Conservation (phyloP, 2,888 invertebrate species). For the Drosophila mulleri region DNA sequence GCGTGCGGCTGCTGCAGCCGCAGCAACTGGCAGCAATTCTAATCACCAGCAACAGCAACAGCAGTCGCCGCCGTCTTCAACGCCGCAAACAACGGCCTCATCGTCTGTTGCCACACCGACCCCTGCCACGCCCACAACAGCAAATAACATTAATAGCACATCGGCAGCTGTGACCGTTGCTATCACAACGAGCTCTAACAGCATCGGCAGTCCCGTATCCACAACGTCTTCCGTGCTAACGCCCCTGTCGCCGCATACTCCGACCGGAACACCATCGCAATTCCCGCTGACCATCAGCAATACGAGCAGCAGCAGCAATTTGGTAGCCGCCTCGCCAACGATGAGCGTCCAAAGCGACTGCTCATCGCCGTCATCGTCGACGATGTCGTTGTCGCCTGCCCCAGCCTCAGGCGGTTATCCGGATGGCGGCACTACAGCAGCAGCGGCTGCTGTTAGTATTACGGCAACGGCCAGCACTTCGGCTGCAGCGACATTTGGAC, state of each 20-base stretch:
- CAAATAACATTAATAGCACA: conserved; percentile 35
- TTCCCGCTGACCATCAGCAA: conserved; percentile 73
- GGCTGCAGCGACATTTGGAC: conserved; percentile 78
- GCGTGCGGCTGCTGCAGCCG: conserved; percentile 75
- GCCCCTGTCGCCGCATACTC: conserved; percentile 82
- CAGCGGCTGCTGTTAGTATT: conserved; percentile 77
- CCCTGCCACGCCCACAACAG: conserved; percentile 48
- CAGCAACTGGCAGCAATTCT: conserved; percentile 47
- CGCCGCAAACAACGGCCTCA: conserved; percentile 26
- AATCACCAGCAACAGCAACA: conserved; percentile 43
- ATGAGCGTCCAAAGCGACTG: conserved; percentile 83
- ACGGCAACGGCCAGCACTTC: conserved; percentile 81
- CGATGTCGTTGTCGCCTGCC: conserved; percentile 82
- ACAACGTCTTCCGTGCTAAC: conserved; percentile 62
- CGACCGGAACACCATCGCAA: conserved; percentile 72
- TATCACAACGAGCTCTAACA: conserved; percentile 43
- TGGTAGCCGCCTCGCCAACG: conserved; percentile 79
- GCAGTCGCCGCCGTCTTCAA: conserved; percentile 36
- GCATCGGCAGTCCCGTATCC: conserved; percentile 51
- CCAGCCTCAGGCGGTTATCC: conserved; percentile 75
- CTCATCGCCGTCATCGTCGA: conserved; percentile 82
- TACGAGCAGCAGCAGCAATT: conserved; percentile 66
- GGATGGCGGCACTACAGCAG: conserved; percentile 64
- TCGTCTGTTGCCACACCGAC: conserved; percentile 34
- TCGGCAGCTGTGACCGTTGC: conserved; percentile 29